phyloP scores from a whole-genome alignment of 2,113 vertebrate species.

The Triplophysa dalaica region DNA sequence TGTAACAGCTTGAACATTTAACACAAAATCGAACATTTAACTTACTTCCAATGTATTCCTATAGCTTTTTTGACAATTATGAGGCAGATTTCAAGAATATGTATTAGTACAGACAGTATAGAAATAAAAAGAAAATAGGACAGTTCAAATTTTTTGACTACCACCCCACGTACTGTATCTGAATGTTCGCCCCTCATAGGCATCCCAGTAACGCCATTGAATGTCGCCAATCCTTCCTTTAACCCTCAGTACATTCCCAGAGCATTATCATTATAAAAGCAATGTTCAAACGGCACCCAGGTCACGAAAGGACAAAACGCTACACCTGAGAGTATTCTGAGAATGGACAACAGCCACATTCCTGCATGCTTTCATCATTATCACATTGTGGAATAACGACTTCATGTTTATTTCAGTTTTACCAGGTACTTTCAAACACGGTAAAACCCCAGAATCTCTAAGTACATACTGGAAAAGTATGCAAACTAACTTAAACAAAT shows the following conservation, averaged over 20 bases:
- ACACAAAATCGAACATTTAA: no score
- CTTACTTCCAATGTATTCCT: no score
- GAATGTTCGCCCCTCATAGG: no score
- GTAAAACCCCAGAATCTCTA: neutral
- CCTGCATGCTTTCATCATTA: neutral
- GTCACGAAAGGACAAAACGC: neutral
- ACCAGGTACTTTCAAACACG: neutral
- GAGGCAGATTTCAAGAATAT: no score
- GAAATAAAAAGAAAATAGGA: no score
- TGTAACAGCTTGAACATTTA: no score
- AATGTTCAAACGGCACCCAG: neutral
- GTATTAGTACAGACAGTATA: no score
- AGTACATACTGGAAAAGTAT: constrained; percentile 22
- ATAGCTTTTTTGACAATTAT: no score
- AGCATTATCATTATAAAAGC: neutral
- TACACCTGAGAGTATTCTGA: constrained; percentile 5
- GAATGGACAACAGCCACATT: neutral
- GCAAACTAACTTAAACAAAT: constrained; percentile 15
- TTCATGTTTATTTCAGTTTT: neutral
- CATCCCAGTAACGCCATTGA: no score
- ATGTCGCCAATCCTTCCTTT: neutral
- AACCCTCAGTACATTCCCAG: neutral
- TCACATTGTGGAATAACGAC: neutral
- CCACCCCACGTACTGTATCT: no score
- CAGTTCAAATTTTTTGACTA: no score